Conservation (phyloP, 1,140 invertebrate genomes). For the Polyergus mexicanus region DNA sequence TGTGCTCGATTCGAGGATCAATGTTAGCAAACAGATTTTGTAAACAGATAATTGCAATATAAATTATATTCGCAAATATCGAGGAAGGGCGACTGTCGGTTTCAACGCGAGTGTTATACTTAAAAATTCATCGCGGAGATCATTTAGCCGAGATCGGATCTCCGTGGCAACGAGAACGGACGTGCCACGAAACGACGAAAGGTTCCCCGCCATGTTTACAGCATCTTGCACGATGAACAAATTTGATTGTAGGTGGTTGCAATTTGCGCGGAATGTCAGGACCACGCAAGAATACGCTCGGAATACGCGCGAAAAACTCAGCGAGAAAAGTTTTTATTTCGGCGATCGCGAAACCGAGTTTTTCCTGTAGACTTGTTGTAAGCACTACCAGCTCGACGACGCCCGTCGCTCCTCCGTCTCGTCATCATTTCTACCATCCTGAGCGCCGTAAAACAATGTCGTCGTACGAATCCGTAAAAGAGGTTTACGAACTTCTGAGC, state of each 20-base stretch:
- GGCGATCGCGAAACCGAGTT: slow-evolving; percentile 55
- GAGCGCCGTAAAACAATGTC: slow-evolving; percentile 62
- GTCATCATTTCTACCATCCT: slow-evolving; percentile 29
- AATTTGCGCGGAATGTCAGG: slow-evolving; percentile 60
- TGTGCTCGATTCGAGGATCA: background rate
- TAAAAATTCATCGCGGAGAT: slow-evolving; percentile 31
- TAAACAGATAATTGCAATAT: background rate
- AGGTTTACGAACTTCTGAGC: slow-evolving; percentile 29
- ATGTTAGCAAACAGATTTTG: background rate
- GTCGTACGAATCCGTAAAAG: slow-evolving; percentile 36
- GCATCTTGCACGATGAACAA: slow-evolving; percentile 42
- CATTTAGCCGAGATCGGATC: background rate
- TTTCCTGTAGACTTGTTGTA: background rate
- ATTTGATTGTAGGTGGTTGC: slow-evolving; percentile 66
- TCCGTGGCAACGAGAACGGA: background rate
- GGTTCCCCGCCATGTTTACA: background rate
- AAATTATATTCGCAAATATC: background rate
- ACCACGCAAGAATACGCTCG: slow-evolving; percentile 43
- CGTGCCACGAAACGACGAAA: background rate
- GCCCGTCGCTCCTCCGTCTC: slow-evolving; percentile 10
- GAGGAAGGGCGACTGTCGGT: background rate
- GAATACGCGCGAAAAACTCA: slow-evolving; percentile 39
- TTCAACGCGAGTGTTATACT: background rate
- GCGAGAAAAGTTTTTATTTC: slow-evolving; percentile 65
- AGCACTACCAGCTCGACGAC: slow-evolving; percentile 16